These are phyloP conservation scores for Cerastoderma edule DNA, from an alignment of 2,888 invertebrate species.

Conservation along the genomic window DNA sequence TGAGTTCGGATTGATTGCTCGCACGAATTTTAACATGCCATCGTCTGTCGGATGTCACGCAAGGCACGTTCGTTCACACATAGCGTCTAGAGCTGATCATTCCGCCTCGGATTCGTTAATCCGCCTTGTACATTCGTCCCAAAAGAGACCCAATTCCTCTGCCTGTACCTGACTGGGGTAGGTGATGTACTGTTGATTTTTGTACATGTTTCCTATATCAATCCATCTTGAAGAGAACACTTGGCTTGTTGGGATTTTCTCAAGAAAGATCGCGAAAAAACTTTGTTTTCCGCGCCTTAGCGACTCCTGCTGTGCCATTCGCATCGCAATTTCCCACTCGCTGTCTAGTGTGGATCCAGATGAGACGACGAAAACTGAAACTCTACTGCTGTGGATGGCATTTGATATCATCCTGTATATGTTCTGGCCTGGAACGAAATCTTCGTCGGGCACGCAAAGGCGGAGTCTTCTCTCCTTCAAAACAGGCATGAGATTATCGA, in stretches of 20 bases:
- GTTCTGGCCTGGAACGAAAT: slow-evolving; percentile 47
- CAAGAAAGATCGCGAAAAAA: slow-evolving; percentile 47
- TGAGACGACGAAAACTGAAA: slow-evolving; percentile 33
- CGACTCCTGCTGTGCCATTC: slow-evolving; percentile 47
- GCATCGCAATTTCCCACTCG: slow-evolving; percentile 46
- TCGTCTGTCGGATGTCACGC: too few species aligned
- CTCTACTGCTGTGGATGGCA: slow-evolving; percentile 42
- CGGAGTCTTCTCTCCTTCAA: slow-evolving; percentile 26
- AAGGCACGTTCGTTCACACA: too few species aligned
- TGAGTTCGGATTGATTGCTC: too few species aligned
- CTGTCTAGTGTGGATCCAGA: slow-evolving; percentile 16
- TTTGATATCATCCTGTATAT: slow-evolving; percentile 43
- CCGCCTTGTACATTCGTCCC: too few species aligned
- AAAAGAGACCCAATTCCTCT: slow-evolving; percentile 28
- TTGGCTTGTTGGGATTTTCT: not conserved
- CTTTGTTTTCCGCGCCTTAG: slow-evolving; percentile 26
- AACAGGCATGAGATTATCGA: not conserved
- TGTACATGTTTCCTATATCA: slow-evolving; percentile 10
- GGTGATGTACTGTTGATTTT: slow-evolving; percentile 5
- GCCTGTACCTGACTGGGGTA: slow-evolving; percentile 20
- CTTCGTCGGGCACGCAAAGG: slow-evolving; percentile 32
- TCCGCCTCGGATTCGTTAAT: too few species aligned
- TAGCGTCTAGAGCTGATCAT: too few species aligned
- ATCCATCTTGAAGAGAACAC: not conserved
- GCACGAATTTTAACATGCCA: too few species aligned